Percentiles rank a stretch among this genome's conserved stretches.
Conservation (phyloP, 2,888 invertebrate genomes). For the Calliphora vomitoria region DNA sequence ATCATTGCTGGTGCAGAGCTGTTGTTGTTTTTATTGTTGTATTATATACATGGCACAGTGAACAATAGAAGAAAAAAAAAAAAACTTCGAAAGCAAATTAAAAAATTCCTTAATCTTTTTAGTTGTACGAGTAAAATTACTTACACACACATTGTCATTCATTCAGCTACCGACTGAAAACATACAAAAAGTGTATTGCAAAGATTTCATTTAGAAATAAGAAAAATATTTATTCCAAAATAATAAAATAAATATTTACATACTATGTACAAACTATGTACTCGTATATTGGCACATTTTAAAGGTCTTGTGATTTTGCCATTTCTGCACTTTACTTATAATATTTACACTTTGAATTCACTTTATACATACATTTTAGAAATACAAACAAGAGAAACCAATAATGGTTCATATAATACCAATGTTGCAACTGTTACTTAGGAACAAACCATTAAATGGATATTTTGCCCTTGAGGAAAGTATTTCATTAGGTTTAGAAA, state of each 20-base stretch:
- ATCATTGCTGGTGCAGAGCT: not conserved
- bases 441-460: too few species aligned
- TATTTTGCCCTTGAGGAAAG: too few species aligned
- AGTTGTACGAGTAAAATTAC: not conserved
- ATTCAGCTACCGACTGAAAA: slow-evolving; percentile 14
- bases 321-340: not conserved
- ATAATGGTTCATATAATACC: too few species aligned
- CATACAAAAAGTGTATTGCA: slow-evolving; percentile 2
- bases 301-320: not conserved
- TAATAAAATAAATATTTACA: slow-evolving; percentile 32
- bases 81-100: slow-evolving; percentile 54
- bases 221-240: slow-evolving; percentile 4
- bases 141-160: not conserved
- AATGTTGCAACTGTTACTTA: too few species aligned
- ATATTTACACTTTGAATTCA: slow-evolving; percentile 2
- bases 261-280: not conserved
- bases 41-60: slow-evolving; percentile 12
- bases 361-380: not conserved
- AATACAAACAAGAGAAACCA: too few species aligned
- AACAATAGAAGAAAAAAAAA: slow-evolving; percentile 17
- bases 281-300: slow-evolving; percentile 1
- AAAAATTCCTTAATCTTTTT: slow-evolving; percentile 61
- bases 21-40: slow-evolving; percentile 7
- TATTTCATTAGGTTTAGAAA: too few species aligned
- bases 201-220: slow-evolving; percentile 12